A percentile compares a stretch with the other conserved stretches of the same genome.
phyloP scores from a whole-genome alignment of 2,797 vertebrate genomes.

The Mycteria americana region DNA sequence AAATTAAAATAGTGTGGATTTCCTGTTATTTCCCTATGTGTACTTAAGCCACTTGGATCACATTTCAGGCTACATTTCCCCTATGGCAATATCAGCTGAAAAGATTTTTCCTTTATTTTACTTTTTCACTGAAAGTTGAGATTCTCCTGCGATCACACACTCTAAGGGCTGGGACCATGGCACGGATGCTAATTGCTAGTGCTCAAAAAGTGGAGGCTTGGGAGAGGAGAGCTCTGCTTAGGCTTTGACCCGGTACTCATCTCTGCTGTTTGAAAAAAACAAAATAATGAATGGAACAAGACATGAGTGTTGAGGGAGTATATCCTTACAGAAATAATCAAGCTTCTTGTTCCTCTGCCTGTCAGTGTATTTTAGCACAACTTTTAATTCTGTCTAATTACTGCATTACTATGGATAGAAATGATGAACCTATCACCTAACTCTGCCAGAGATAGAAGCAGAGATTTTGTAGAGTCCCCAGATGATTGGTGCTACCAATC shows the following conservation, averaged over 20 bases:
- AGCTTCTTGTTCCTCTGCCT: background rate
- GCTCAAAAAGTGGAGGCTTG: background rate
- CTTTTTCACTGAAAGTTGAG: background rate
- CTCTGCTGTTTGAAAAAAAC: background rate
- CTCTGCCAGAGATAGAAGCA: background rate
- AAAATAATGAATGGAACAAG: background rate
- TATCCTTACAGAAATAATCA: background rate
- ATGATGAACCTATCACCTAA: background rate
- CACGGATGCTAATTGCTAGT: background rate
- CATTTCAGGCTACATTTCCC: slow-evolving; percentile 16
- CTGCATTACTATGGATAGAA: background rate
- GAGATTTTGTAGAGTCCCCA: background rate
- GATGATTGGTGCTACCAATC: background rate
- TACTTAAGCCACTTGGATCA: background rate
- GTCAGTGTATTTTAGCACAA: background rate
- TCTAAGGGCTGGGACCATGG: background rate
- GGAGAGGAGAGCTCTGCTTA: background rate
- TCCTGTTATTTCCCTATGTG: slow-evolving; percentile 26
- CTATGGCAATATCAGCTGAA: background rate
- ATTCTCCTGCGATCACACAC: background rate
- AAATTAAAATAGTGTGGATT: slow-evolving; percentile 43
- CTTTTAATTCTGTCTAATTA: background rate
- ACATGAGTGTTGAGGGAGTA: background rate
- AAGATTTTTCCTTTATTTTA: background rate
- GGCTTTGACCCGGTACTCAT: background rate